Evolutionary conservation across 2,888 invertebrate species (phyloP), one percentile per base, ranked within the genome.

Genomic region (Oasisia sp.): DNA sequence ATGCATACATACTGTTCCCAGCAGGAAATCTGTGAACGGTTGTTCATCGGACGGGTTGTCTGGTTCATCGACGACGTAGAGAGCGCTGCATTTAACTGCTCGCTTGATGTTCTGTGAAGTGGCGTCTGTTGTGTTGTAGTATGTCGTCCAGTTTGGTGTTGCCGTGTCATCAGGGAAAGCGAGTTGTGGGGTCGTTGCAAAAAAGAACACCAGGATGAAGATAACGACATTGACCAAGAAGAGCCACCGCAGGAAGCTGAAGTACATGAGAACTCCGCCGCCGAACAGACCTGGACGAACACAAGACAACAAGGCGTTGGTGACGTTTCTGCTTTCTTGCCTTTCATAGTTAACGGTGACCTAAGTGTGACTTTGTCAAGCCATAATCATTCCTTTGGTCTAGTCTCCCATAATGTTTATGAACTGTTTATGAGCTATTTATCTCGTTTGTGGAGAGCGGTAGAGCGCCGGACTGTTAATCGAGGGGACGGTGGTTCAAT

Each of bases 181-280:
- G 11, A 93, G 93, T 92, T 94, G 94, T 91, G 98, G 98, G 94
- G 98, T 94, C 5, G 98, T 97, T 92, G 98, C 97, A 94, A 98
- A 98, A 32, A 97, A 92, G 92, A 98, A 97, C 91, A 98, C 97
- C 89, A 98, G 95, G 2, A 97, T 92, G 91, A 98, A 98, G 94
- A 98, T 97, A 93, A 74, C n/a, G 74, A 27, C 27, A 27, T 74
- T 74, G 27, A 74, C 74, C 74, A 74, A 27, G n/a, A 74, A 74
- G 74, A 74, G 74, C 74, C 74, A 74, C 27, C 7, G 14, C 74
- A 74, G 74, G 27, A 74, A 74, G n/a, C 74, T 74, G 74, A 74
- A 74, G n/a, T 74, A 74, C 74, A 74, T 74, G 19, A 74, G 74
- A 3, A 74, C 74, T 5, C 74, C 74, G n/a, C 74, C 74, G 27